A percentile compares a stretch with the other conserved stretches of the same genome.
Evolutionary conservation across 2,797 vertebrate species (phyloP).

Genomic region (Chiroxiphia lanceolata): DNA sequence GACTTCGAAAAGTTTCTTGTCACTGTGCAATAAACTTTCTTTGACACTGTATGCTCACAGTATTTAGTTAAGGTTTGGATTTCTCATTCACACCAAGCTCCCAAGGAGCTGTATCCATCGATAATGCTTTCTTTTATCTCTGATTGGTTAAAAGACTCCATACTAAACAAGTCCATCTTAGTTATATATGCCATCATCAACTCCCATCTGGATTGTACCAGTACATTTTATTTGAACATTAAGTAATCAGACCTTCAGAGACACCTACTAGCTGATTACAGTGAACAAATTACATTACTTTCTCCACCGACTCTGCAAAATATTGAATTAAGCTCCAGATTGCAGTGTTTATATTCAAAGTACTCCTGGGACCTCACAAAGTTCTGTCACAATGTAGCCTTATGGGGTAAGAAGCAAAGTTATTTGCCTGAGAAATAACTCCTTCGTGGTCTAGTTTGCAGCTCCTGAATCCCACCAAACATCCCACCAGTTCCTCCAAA

Average conservation of each 20-base stretch:
- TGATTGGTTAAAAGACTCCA: constrained; percentile 16
- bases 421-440: not conserved
- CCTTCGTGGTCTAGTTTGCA: not conserved
- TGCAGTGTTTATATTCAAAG: constrained; percentile 46
- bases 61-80: constrained; percentile 12
- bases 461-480: not conserved
- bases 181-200: constrained; percentile 24
- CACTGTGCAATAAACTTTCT: not conserved
- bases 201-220: constrained; percentile 28
- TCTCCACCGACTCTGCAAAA: constrained; percentile 46
- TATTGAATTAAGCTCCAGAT: constrained; percentile 51
- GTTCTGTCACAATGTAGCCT: constrained; percentile 9
- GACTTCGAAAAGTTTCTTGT: not conserved
- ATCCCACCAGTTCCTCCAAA: not conserved
- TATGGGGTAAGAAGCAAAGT: not conserved
- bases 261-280: constrained; percentile 52
- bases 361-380: not conserved
- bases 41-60: not conserved
- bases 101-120: not conserved
- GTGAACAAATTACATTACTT: constrained; percentile 57
- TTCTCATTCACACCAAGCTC: constrained; percentile 8
- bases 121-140: constrained; percentile 36
- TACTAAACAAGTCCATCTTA: constrained; percentile 15
- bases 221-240: constrained; percentile 45
- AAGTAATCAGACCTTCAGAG: constrained; percentile 53